A percentile compares a stretch with the other conserved stretches of the same genome.
Evolutionary conservation across 2,888 invertebrate genomes (phyloP).

Genomic region (Platynereis dumerilii): DNA sequence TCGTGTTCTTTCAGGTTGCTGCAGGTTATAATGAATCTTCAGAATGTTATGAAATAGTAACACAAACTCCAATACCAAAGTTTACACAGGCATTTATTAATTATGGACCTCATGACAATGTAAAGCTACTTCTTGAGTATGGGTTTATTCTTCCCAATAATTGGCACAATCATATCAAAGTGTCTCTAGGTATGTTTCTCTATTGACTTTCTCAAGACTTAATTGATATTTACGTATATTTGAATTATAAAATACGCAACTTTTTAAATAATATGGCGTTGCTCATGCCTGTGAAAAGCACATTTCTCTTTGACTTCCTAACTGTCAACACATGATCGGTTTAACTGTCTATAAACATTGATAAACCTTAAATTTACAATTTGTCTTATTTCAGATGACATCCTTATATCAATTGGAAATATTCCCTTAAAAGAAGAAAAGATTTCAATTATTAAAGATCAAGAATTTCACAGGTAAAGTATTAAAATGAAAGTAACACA

Average conservation of each 20-base stretch:
- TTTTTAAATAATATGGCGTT: too few species aligned
- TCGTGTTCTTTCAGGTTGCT: slow-evolving; percentile 51
- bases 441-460: neutral
- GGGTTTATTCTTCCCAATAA: slow-evolving; percentile 79
- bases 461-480: slow-evolving; percentile 11
- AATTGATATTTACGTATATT: neutral
- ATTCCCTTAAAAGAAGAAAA: neutral
- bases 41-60: slow-evolving; percentile 68
- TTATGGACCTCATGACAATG: slow-evolving; percentile 83
- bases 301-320: too few species aligned
- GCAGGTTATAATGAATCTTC: slow-evolving; percentile 57
- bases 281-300: too few species aligned
- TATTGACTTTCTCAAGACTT: neutral
- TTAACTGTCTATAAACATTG: too few species aligned
- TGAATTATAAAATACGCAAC: too few species aligned
- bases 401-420: neutral
- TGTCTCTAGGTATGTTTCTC: slow-evolving; percentile 58
- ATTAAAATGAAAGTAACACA: neutral
- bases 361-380: too few species aligned
- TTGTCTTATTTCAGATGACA: too few species aligned
- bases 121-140: slow-evolving; percentile 83
- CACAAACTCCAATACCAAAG: slow-evolving; percentile 68
- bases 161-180: slow-evolving; percentile 72
- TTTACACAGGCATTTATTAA: slow-evolving; percentile 85
- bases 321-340: too few species aligned